Conservation (phyloP, 64 coral and sea anemone species). For the Montipora efflorescens region DNA sequence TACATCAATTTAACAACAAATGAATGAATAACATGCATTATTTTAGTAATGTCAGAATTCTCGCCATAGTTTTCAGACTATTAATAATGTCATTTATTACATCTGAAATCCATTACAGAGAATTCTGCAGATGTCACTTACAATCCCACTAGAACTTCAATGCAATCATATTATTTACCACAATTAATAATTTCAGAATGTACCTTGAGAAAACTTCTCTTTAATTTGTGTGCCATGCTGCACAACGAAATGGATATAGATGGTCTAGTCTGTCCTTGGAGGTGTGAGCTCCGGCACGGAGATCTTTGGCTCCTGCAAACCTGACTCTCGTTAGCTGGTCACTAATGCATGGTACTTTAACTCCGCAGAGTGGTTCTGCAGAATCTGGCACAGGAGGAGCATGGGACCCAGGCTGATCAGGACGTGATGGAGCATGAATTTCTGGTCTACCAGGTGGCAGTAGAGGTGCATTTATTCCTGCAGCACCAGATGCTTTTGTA, state of each 20-base stretch:
- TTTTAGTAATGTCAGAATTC: not conserved
- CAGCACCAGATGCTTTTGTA: constrained; percentile 16
- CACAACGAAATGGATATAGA: constrained; percentile 57
- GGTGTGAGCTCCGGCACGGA: constrained; percentile 34
- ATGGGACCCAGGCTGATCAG: constrained; percentile 67
- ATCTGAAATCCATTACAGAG: not conserved
- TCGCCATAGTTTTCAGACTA: not conserved
- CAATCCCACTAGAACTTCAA: not conserved
- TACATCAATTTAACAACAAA: not conserved
- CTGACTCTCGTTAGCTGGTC: constrained; percentile 54
- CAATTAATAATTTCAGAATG: not conserved
- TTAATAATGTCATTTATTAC: constrained; percentile 3
- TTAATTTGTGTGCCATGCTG: constrained; percentile 36
- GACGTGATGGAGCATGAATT: constrained; percentile 31
- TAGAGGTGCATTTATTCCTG: not conserved
- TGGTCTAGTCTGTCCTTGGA: constrained; percentile 60
- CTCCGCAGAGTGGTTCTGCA: constrained; percentile 37
- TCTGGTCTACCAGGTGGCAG: not conserved
- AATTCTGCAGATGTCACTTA: not conserved
- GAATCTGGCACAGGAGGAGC: constrained; percentile 3
- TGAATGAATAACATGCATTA: not conserved
- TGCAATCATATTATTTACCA: not conserved
- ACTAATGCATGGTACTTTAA: constrained; percentile 52
- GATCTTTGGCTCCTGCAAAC: constrained; percentile 69
- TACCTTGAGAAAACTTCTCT: constrained; percentile 74